Conservation (phyloP, 2,797 vertebrate genomes). For the Sebastes steindachneri region DNA sequence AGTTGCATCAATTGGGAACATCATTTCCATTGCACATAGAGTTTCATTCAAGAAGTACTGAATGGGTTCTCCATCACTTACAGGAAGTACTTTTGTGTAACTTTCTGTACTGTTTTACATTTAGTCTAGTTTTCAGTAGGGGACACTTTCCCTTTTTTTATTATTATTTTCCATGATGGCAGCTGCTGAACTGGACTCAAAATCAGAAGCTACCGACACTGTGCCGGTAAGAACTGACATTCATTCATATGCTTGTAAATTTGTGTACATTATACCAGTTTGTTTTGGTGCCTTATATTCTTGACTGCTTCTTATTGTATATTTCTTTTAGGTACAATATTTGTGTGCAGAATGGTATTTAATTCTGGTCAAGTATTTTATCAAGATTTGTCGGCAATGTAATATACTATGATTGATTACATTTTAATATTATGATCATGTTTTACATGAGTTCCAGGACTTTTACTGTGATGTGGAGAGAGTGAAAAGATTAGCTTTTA, state of each 20-base stretch:
- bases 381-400: neutral
- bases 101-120: neutral
- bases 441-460: neutral
- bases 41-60: neutral
- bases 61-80: neutral
- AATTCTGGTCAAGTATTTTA: neutral
- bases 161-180: slow-evolving; percentile 24
- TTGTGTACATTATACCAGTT: neutral
- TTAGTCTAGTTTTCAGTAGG: neutral
- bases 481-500: neutral
- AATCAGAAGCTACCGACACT: slow-evolving; percentile 25
- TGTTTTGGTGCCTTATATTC: neutral
- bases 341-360: neutral
- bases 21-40: neutral
- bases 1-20: slow-evolving; percentile 33
- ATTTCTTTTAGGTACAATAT: neutral
- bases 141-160: neutral
- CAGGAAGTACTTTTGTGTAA: neutral
- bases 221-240: slow-evolving; percentile 47
- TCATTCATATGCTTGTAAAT: neutral
- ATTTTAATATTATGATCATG: neutral
- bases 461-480: neutral
- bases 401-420: neutral
- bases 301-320: neutral
- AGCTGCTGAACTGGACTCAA: slow-evolving; percentile 37